Evolutionary conservation across 2,797 vertebrate species (phyloP), one percentile per base, ranked within the genome.

Genomic region (Chelon labrosus): DNA sequence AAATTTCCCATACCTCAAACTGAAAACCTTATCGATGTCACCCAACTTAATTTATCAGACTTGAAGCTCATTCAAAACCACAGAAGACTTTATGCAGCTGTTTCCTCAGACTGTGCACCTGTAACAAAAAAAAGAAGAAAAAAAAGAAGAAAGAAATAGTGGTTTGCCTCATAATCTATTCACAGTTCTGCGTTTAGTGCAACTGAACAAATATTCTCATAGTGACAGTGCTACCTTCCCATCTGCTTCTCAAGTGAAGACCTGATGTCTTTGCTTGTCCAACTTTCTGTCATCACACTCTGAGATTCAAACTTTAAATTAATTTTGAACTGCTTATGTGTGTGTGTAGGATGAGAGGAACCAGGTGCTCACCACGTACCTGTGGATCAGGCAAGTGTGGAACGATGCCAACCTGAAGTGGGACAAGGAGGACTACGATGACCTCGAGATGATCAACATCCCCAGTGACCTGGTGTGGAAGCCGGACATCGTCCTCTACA

Each of bases 381-480:
- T 99, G 70, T 99, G 98, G 98, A 97, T 99, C 89, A 95, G 98
- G 68, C 97, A 96, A 89, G 96, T 95, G 65, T 99, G 98, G 98
- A 83, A 96, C 0, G 98, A 99, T 22, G 96, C 97, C 0, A 96
- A 97, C 75, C 92, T 99, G 75, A 96, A 87, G 4, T 99, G 98
- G 98, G 92, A 99, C 84, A 97, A 96, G 75, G 97, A 98, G 65
- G 95, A 96, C 78, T 99, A 99, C 0, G 97, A 99, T 11, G 95
- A 97, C 14, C 89, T 99, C 54, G 98, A 99, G 91, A 96, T 98
- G 75, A 98, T 99, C 83, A 95, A 97, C 83, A 99, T 99, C 75
- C 98, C 98, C 72, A 97, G 98, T 9, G 95, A 94, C 87, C 91
- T 97, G 77, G 97, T 99, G 67, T 99, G 98, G 98, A 98, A 97